Evolutionary conservation across 2,113 vertebrate species (phyloP), one percentile per base, ranked within the genome.

Genomic region (Scartelaos histophorus): DNA sequence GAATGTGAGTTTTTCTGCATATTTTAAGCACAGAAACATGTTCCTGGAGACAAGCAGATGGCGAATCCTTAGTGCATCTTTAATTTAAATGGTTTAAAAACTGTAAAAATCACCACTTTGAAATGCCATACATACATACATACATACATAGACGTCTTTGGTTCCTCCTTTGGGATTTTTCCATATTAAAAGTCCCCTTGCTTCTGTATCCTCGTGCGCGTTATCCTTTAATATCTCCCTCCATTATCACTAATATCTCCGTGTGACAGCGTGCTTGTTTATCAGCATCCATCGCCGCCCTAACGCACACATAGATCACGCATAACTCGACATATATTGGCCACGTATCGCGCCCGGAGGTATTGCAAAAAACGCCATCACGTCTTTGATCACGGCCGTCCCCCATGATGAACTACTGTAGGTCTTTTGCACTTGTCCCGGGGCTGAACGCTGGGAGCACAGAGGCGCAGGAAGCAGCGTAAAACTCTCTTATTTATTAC

Each of bases 401-500:
- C 25, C 62, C 7, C 79, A 62, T 86, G 81, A 86, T 86, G 72
- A 68, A 89, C 72, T 54, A 68, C 24, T 65, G 57, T 74, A 65
- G 81, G 67, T 81, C 73, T 46, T 79, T 85, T 70, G 78, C 82
- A 69, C 78, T 64, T 17, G 38, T 7, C 61, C 73, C 7, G 71
- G 75, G 17, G 71, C 53, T 5, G 22, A 22, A n/a, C 9, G 66
- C 73, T 35, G 17, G 19, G 62, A 75, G 66, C 45, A 43, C 21
- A 61, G 5, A 45, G 57, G 35, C n/a, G 51, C 67, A 53, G 62
- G 16, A 46, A 49, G 66, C 35, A 13, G 74, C 58, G 68, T 81
- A 78, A 76, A 81, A 45, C 66, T 84, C 85, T 83, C 82, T 61
- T 89, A 85, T 89, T 91, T 91, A 91, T 89, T 75, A 85, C 72